Evolutionary conservation across 2,113 vertebrate genomes (phyloP).

Genomic region (Lasiurus borealis): DNA sequence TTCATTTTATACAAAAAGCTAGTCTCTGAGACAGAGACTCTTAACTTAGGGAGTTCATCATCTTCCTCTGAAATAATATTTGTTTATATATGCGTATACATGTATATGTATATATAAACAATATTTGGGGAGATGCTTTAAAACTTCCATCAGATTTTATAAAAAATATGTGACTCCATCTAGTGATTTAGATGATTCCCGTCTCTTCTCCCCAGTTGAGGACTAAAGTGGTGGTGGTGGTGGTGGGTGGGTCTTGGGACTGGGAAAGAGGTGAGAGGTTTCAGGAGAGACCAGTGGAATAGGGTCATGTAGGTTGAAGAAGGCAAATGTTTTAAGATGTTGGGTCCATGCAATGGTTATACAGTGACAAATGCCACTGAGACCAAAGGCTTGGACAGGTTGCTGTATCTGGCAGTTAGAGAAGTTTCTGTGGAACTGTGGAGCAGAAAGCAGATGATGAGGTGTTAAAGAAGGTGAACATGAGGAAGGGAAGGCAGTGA

Average conservation of each 20-base stretch:
- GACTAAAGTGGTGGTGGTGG: background rate
- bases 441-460: background rate
- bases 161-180: background rate
- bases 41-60: background rate
- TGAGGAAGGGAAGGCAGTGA: background rate
- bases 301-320: background rate
- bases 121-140: background rate
- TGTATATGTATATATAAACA: background rate
- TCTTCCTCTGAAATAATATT: background rate
- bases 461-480: background rate
- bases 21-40: slow-evolving; percentile 1
- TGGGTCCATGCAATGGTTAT: background rate
- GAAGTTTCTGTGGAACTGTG: slow-evolving; percentile 2
- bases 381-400: background rate
- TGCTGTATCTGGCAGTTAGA: background rate
- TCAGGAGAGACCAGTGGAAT: background rate
- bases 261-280: background rate
- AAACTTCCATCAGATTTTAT: background rate
- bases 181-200: background rate
- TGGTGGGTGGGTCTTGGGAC: background rate
- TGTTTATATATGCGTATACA: background rate
- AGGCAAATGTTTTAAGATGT: background rate
- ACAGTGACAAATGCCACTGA: background rate
- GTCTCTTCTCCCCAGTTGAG: background rate
- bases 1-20: slow-evolving; percentile 1